Evolutionary conservation across 1,140 invertebrate species (phyloP).

Genomic region (Magallana angulata): DNA sequence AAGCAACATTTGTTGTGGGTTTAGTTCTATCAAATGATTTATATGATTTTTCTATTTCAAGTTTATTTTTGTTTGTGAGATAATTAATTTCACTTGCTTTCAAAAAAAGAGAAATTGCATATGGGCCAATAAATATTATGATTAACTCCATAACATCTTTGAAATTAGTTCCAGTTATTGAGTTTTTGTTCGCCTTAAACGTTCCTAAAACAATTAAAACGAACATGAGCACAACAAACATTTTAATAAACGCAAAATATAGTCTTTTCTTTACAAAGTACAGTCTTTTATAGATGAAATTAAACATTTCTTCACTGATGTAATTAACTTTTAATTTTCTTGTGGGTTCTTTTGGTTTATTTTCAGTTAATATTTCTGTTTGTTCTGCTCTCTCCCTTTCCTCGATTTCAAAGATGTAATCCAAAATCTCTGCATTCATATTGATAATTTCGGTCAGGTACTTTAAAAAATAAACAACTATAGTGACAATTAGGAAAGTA

Average conservation of each 20-base stretch:
- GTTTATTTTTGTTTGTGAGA: neutral
- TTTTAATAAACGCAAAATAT: neutral
- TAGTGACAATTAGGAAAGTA: too few species aligned
- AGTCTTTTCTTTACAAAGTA: neutral
- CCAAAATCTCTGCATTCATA: neutral
- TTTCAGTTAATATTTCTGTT: too few species aligned
- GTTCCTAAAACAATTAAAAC: neutral
- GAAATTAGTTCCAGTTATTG: neutral
- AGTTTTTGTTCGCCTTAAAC: neutral
- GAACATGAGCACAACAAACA: neutral
- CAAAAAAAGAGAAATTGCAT: conserved; percentile 1
- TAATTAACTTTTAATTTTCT: too few species aligned
- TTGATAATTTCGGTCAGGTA: neutral
- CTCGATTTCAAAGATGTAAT: neutral
- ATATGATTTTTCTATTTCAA: neutral
- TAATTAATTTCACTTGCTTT: conserved; percentile 12
- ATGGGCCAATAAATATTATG: neutral
- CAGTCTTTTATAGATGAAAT: neutral
- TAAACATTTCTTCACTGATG: neutral
- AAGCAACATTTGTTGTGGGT: too few species aligned
- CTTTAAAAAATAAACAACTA: too few species aligned
- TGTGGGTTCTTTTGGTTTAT: too few species aligned
- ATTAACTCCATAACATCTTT: conserved; percentile 1
- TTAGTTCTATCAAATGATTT: too few species aligned
- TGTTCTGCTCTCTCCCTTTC: neutral